Evolutionary conservation across 2,888 invertebrate species (phyloP).

Genomic region (Cephonodes hylas): DNA sequence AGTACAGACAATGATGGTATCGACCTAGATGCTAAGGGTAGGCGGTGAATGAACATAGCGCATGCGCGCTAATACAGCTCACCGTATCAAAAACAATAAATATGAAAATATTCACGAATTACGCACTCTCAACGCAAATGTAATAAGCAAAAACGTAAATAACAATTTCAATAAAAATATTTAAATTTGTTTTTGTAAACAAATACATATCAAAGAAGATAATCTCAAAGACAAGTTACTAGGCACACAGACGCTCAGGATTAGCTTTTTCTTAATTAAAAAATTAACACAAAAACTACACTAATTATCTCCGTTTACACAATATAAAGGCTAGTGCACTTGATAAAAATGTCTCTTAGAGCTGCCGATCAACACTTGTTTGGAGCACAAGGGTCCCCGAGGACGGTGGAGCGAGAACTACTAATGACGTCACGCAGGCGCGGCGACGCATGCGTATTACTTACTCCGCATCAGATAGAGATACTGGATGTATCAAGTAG

Average conservation of each 20-base stretch:
- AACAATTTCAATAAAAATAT: not conserved
- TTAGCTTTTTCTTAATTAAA: not conserved
- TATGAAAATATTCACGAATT: conserved; percentile 24
- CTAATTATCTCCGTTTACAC: not conserved
- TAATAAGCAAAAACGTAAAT: not conserved
- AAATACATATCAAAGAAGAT: not conserved
- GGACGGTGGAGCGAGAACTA: conserved; percentile 56
- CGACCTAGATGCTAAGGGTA: conserved; percentile 40
- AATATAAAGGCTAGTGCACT: not conserved
- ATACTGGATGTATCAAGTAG: conserved; percentile 39
- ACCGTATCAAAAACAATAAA: conserved; percentile 26
- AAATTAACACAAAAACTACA: conserved; percentile 1
- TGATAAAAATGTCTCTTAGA: not conserved
- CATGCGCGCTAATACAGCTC: conserved; percentile 43
- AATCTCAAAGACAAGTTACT: not conserved
- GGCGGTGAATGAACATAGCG: conserved; percentile 54
- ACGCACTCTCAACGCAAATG: not conserved
- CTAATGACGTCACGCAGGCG: conserved; percentile 68
- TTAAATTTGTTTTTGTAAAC: not conserved
- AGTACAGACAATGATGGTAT: conserved; percentile 31
- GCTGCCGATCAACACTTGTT: conserved; percentile 18
- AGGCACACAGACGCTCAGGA: conserved; percentile 23
- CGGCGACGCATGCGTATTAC: conserved; percentile 66
- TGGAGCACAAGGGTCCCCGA: conserved; percentile 43
- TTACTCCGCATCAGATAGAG: conserved; percentile 34